Conservation (phyloP, 1,140 invertebrate species). For the Littorina saxatilis region DNA sequence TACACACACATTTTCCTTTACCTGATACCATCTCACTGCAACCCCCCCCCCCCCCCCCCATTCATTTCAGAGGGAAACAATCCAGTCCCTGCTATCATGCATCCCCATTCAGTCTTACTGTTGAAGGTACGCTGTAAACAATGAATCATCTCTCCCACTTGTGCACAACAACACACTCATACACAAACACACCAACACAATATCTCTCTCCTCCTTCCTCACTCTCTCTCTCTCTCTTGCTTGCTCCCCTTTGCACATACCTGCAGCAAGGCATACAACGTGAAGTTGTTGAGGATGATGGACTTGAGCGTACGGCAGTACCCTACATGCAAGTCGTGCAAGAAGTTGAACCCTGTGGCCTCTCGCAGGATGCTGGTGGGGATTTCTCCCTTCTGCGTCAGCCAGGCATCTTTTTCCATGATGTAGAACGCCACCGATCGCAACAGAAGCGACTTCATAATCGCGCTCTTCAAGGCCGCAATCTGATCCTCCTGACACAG, state of each 20-base stretch:
- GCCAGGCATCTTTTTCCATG: constrained; percentile 66
- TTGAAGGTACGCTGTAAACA: too few relatives aligned
- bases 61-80: too few relatives aligned
- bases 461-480: constrained; percentile 60
- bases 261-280: constrained; percentile 85
- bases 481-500: constrained; percentile 68
- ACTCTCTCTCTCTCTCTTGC: too few relatives aligned
- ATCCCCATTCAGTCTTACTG: too few relatives aligned
- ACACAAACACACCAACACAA: too few relatives aligned
- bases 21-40: too few relatives aligned
- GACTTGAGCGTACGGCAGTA: constrained; percentile 70
- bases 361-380: constrained; percentile 70
- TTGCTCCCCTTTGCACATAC: constrained; percentile 8
- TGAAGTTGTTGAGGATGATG: constrained; percentile 64
- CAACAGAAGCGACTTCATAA: constrained; percentile 64
- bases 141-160: too few relatives aligned
- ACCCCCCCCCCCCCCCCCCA: too few relatives aligned
- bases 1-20: too few relatives aligned
- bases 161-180: too few relatives aligned
- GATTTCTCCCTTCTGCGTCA: constrained; percentile 66
- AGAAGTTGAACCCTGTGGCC: constrained; percentile 66
- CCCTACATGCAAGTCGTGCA: constrained; percentile 70
- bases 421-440: constrained; percentile 66
- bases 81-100: too few relatives aligned
- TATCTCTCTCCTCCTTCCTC: too few relatives aligned